A percentile compares a stretch with the other conserved stretches of the same genome.
Evolutionary conservation across 2,888 invertebrate genomes (phyloP).

Genomic region (Caenorhabditis sinica): DNA sequence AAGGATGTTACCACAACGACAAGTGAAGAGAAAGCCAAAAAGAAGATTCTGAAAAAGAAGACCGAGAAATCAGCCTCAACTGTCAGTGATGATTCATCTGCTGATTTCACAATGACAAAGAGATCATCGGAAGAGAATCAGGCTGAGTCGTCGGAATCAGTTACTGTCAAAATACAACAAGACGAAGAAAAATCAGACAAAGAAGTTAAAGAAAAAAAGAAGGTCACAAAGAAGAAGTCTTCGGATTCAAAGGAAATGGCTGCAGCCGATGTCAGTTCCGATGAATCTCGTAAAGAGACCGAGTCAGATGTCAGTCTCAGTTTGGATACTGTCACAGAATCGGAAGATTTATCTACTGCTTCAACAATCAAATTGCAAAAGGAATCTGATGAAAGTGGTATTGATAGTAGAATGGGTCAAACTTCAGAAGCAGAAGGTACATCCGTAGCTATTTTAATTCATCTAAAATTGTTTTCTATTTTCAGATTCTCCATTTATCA

Average conservation of each 20-base stretch:
- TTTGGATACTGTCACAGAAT: constrained; percentile 58
- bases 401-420: constrained; percentile 60
- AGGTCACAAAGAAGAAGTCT: constrained; percentile 38
- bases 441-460: neutral
- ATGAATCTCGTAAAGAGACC: constrained; percentile 43
- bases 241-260: neutral
- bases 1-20: constrained; percentile 39
- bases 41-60: constrained; percentile 29
- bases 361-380: constrained; percentile 59
- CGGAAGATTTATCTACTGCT: constrained; percentile 46
- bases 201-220: constrained; percentile 36
- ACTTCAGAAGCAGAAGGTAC: constrained; percentile 51
- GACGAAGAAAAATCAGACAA: constrained; percentile 15
- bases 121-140: neutral
- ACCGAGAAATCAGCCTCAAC: neutral
- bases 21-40: constrained; percentile 21
- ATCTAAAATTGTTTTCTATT: too few relatives aligned
- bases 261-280: constrained; percentile 19
- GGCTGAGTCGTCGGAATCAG: neutral
- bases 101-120: neutral
- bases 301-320: constrained; percentile 61
- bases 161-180: neutral
- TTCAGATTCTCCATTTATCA: constrained; percentile 48
- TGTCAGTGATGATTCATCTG: neutral
- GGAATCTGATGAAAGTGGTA: constrained; percentile 63